Base-by-base conservation (phyloP, 2,888 invertebrate species). In the Chorisops tibialis region DNA sequence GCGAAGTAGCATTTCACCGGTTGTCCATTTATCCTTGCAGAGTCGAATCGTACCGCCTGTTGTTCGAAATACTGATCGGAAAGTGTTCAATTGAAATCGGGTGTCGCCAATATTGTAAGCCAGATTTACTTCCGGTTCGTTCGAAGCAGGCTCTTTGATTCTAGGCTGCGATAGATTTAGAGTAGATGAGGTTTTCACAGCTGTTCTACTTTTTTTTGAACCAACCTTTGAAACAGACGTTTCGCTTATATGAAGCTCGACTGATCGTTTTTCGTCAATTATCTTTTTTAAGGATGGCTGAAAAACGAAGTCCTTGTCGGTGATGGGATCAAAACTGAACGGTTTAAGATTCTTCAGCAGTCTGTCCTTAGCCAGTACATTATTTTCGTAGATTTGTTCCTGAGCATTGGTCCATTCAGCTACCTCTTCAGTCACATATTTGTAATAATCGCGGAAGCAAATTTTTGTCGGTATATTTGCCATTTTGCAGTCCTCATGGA, bases 391-490 rank as follows among this genome's bases (percentile, higher is more conserved):
- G n/a, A 51, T 7, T 3, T 4, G 14, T n/a, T 54, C 59, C 16
- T 59, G 52, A 14, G 22, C 38, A 2, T 48, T 16, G 1, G 24
- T n/a, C 63, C 63, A 62, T 1, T 41, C 39, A 2, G 35, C 3
- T 12, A 63, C 62, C 24, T 60, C 48, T 6, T 37, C 30, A 0
- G 35, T 30, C 21, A 63, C 51, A 52, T 60, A 62, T 24, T 49
- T 35, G 16, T 48, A 56, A 30, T 58, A 65, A 43, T 65, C 65
- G 22, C 65, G 61, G 48, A 62, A 63, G 19, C 60, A 63, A 9
- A 65, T 41, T 21, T 38, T 59, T 18, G 65, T 62, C 1, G 54
- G 54, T n/a, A 63, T 30, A 9, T n/a, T 16, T 19, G 24, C 21
- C 7, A 19, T 45, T 16, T 18, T 16, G 6, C 11, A 43, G 43